Base-by-base conservation (phyloP, 2,797 vertebrate species). In the Artibeus jamaicensis region DNA sequence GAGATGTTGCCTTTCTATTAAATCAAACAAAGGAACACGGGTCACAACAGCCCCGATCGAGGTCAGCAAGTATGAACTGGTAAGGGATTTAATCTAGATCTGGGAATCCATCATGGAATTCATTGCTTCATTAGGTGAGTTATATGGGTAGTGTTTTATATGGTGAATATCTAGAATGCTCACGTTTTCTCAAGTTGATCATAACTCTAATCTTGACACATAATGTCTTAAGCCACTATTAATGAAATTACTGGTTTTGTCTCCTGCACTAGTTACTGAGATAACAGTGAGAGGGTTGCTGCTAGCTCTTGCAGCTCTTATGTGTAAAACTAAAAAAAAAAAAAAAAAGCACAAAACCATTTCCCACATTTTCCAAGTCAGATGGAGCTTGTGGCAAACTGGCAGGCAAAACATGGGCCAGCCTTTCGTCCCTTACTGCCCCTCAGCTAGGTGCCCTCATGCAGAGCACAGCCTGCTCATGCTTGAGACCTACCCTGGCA, bases 1-100 rank as follows among this genome's bases (percentile, higher is more conserved):
- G n/a, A 97, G 50, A 76, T 86, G 76, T 70, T 96, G 37, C n/a
- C 91, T 39, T 81, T 74, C 85, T 84, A 29, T 87, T 87, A 74
- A 97, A 82, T 82, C 78, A 91, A 78, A 89, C 37, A 82, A 67
- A 93, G 62, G 73, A 91, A 91, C 57, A 68, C 12, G 14, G 78
- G 34, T 68, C 79, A 76, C 42, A 50, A 22, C 50, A 42, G 15
- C 74, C 92, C 32, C 37, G 21, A 48, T 0, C 76, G 70, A 89
- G 48, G 34, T 74, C 82, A 67, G 32, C 62, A 94, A 84, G 48
- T 26, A 91, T 9, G 9, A 92, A 24, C 39, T 53, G n/a, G 26
- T 34, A 29, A 50, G 55, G 34, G 29, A 37, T 34, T 88, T 65
- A 65, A 55, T 78, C 78, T 86, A 86, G 65, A 73, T 48, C 77